These are phyloP conservation scores for Trichonephila clavata DNA, from an alignment of 1,140 invertebrate genomes.

Conservation along the genomic window DNA sequence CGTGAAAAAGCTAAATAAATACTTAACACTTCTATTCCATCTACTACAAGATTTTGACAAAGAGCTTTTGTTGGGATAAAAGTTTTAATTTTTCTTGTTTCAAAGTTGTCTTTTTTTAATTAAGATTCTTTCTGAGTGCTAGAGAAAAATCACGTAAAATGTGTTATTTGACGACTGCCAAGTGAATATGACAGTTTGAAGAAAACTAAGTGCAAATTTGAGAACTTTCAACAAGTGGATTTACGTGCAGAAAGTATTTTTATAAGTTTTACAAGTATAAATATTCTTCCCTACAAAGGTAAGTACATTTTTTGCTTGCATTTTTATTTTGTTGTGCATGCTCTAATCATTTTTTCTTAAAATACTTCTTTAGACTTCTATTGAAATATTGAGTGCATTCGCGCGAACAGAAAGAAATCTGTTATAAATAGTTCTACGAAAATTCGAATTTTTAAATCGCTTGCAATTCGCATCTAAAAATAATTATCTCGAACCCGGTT, in stretches of 20 bases:
- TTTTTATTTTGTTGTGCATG: no score
- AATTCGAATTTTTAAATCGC: no score
- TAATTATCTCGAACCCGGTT: no score
- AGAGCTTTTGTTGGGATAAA: neutral
- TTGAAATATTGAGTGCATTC: no score
- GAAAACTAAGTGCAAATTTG: neutral
- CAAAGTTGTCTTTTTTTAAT: neutral
- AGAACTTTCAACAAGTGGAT: no score
- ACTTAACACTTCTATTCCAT: neutral
- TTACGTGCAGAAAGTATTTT: neutral
- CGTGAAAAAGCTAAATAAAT: neutral
- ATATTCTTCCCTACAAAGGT: neutral
- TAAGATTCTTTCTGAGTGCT: neutral
- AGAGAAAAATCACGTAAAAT: neutral
- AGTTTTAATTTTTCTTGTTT: conserved; percentile 1
- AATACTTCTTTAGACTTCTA: no score
- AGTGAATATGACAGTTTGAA: neutral
- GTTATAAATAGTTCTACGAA: no score
- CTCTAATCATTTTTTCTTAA: no score
- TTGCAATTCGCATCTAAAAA: no score
- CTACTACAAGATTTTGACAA: neutral
- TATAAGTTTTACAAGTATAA: neutral
- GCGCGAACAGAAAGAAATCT: no score
- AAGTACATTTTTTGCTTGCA: neutral
- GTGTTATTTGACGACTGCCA: neutral